Percentiles rank a stretch among this genome's conserved stretches.
These are phyloP conservation scores for Mnemiopsis leidyi DNA, from an alignment of 37 sponge, comb jelly and placozoan species.

Conservation along the genomic window DNA sequence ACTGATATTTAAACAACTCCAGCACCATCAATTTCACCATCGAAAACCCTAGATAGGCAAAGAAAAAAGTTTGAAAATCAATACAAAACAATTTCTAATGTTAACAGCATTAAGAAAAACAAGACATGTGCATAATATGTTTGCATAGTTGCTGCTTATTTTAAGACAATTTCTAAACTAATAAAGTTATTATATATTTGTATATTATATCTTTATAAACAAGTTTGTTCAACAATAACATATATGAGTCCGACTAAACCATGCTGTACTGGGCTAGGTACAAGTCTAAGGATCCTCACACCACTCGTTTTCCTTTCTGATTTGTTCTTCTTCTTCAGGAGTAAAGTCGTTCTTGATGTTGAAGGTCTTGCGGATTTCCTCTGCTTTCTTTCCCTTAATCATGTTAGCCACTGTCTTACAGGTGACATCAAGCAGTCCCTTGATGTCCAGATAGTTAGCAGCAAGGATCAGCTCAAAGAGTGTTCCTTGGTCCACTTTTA, in stretches of 20 bases:
- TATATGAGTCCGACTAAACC: neutral
- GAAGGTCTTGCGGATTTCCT: conserved; percentile 97
- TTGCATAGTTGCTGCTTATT: neutral
- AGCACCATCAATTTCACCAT: too few relatives aligned
- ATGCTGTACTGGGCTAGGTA: neutral
- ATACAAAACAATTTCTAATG: neutral
- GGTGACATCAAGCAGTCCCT: conserved; percentile 96
- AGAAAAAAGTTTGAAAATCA: neutral
- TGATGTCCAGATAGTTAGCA: conserved; percentile 99
- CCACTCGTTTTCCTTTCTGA: conserved; percentile 97
- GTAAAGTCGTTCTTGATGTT: conserved; percentile 99
- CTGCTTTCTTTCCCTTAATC: conserved; percentile 98
- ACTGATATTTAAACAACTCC: too few relatives aligned
- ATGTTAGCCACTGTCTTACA: conserved; percentile 99
- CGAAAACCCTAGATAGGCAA: too few relatives aligned
- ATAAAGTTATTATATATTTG: neutral
- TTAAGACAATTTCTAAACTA: neutral
- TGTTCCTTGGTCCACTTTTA: conserved; percentile 99
- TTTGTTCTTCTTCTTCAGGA: conserved; percentile 99
- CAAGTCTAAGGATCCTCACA: conserved; percentile 80
- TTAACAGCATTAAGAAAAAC: neutral
- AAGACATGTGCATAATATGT: too few relatives aligned
- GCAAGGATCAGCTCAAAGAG: conserved; percentile 98
- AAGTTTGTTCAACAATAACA: neutral
- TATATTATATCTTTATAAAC: neutral